phyloP scores from a whole-genome alignment of 2,113 vertebrate species.

The Gadus macrocephalus region DNA sequence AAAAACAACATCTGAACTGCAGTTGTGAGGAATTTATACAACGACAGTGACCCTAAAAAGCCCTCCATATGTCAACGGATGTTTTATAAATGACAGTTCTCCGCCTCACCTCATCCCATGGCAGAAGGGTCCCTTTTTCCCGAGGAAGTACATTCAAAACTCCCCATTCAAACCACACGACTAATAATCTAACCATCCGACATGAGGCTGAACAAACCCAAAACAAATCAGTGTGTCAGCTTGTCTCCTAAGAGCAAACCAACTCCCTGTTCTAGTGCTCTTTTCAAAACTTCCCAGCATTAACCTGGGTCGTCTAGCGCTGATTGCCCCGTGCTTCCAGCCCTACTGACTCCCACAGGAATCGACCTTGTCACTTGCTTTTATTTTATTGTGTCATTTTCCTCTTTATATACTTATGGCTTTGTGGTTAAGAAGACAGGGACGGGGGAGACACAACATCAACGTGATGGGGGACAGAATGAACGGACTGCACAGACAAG shows the following conservation, averaged over 20 bases:
- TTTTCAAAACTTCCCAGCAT: too few relatives aligned
- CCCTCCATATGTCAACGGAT: background rate
- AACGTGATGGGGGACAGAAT: slow-evolving; percentile 2
- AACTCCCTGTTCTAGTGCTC: too few relatives aligned
- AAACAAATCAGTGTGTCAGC: too few relatives aligned
- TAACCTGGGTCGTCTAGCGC: too few relatives aligned
- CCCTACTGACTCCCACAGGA: background rate
- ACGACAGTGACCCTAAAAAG: background rate
- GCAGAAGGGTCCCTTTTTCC: background rate
- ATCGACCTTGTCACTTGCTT: background rate
- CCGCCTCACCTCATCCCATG: too few relatives aligned
- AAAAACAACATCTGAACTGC: background rate
- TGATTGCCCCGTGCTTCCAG: background rate
- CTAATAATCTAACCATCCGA: too few relatives aligned
- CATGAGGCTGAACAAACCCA: too few relatives aligned
- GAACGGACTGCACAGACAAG: slow-evolving; percentile 31
- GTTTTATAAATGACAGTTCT: background rate
- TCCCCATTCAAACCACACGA: too few relatives aligned
- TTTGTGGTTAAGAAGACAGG: slow-evolving; percentile 34
- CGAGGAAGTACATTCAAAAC: too few relatives aligned
- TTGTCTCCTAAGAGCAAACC: too few relatives aligned
- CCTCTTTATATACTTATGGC: slow-evolving; percentile 36
- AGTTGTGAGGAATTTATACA: background rate
- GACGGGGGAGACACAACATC: slow-evolving; percentile 9
- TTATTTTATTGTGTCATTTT: slow-evolving; percentile 1